phyloP scores from a whole-genome alignment of 2,113 vertebrate species.

The Chauna torquata region DNA sequence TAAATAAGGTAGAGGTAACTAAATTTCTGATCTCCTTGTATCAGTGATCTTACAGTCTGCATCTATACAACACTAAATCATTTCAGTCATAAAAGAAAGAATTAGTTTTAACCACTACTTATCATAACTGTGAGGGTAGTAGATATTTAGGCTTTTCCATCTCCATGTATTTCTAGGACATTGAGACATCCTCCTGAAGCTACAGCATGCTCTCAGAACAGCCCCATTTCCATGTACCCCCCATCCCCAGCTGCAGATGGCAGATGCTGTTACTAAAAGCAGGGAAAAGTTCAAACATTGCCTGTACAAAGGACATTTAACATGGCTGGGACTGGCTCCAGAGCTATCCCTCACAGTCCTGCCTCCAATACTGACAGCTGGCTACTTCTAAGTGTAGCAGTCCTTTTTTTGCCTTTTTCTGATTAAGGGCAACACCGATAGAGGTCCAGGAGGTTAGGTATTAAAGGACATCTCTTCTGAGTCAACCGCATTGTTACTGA shows the following conservation, averaged over 20 bases:
- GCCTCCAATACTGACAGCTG: background rate
- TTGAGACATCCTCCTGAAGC: no score
- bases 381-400: background rate
- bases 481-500: no score
- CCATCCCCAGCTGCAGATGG: background rate
- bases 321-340: no score
- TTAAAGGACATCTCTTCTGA: background rate
- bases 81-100: background rate
- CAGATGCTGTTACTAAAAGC: background rate
- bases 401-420: background rate
- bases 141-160: background rate
- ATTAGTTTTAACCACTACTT: background rate
- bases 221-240: background rate
- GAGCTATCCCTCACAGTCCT: no score
- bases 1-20: background rate
- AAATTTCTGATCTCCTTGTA: background rate
- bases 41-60: background rate
- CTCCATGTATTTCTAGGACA: no score
- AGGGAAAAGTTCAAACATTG: background rate
- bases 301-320: no score
- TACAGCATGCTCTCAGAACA: accelerated
- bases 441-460: background rate
- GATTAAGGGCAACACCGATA: background rate
- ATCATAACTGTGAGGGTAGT: background rate
- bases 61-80: background rate